Percentiles rank a stretch among this genome's conserved stretches.
phyloP scores from a whole-genome alignment of 2,797 vertebrate species.

The Eremophila alpestris region DNA sequence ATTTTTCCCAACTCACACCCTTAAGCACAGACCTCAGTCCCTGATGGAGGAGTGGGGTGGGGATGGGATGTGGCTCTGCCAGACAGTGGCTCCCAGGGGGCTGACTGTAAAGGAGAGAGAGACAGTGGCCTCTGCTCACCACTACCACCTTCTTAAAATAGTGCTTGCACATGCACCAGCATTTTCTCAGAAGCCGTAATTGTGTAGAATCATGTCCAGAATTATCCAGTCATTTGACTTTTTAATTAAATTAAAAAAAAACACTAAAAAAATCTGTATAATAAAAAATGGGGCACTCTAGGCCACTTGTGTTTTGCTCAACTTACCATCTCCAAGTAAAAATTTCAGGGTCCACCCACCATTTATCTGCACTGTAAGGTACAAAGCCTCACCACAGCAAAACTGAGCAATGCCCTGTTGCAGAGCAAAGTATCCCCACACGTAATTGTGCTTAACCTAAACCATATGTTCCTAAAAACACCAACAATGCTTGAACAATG shows the following conservation, averaged over 20 bases:
- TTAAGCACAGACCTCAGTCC: fast-evolving
- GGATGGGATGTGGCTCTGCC: neutral
- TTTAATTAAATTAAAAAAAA: neutral
- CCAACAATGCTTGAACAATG: neutral
- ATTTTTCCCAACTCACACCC: neutral
- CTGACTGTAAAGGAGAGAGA: neutral
- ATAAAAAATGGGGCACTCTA: neutral
- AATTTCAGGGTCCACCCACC: neutral
- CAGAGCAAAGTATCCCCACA: neutral
- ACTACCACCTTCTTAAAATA: neutral
- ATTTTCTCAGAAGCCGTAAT: neutral
- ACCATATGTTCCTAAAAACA: neutral
- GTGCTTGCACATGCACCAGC: fast-evolving
- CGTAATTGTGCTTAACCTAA: neutral
- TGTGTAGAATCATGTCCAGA: neutral
- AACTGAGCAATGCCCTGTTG: neutral
- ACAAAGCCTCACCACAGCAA: neutral
- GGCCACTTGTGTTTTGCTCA: neutral
- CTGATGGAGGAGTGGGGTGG: fast-evolving
- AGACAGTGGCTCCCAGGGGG: fast-evolving
- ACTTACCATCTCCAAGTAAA: neutral
- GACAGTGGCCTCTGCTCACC: neutral
- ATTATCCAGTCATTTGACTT: neutral
- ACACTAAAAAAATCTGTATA: neutral
- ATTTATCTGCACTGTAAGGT: neutral